A percentile compares a stretch with the other conserved stretches of the same genome.
Evolutionary conservation across 2,113 vertebrate species (phyloP).

Genomic region (Lepus europaeus): DNA sequence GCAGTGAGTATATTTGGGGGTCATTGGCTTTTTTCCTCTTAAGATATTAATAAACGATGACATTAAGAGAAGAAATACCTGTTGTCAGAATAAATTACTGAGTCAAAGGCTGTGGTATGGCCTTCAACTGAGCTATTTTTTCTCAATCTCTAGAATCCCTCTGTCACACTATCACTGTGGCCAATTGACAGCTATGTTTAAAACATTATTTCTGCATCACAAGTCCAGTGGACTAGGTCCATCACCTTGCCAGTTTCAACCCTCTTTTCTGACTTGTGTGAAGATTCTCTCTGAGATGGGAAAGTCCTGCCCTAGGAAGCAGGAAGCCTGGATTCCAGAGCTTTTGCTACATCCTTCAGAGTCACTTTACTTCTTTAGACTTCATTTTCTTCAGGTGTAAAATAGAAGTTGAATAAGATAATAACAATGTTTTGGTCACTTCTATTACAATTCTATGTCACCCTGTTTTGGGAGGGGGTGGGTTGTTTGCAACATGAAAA

Average conservation of each 20-base stretch:
- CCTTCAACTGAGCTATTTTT: constrained; percentile 68
- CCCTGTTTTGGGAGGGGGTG: not conserved
- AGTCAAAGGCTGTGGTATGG: constrained; percentile 72
- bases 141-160: constrained; percentile 60
- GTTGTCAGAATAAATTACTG: constrained; percentile 80
- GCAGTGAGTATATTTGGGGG: not conserved
- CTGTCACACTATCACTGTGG: constrained; percentile 65
- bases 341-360: not conserved
- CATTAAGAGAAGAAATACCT: constrained; percentile 71
- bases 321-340: not conserved
- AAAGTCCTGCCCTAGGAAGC: not conserved
- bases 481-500: not conserved
- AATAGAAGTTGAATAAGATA: not conserved
- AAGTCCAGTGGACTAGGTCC: constrained; percentile 55
- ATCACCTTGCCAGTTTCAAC: constrained; percentile 42
- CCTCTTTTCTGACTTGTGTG: constrained; percentile 17
- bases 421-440: not conserved
- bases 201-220: constrained; percentile 77
- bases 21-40: constrained; percentile 64
- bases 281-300: not conserved
- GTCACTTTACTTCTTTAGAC: not conserved
- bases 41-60: constrained; percentile 73
- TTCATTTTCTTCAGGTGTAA: not conserved
- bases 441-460: not conserved
- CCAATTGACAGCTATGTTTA: constrained; percentile 70